phyloP scores from a whole-genome alignment of 2,797 vertebrate species.

The Mormyrus proboscirostris region DNA sequence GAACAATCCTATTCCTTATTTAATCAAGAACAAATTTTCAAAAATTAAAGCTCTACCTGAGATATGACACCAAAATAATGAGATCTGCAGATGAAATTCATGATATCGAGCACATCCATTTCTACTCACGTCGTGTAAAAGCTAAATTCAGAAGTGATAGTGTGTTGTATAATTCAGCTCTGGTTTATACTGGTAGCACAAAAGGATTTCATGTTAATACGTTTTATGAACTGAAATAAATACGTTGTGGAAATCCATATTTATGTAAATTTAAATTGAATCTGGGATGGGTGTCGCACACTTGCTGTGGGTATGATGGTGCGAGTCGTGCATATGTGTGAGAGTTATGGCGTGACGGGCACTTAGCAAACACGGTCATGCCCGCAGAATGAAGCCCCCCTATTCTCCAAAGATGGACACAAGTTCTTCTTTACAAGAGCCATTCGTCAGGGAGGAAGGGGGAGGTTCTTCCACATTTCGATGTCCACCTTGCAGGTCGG shows the following conservation, averaged over 20 bases:
- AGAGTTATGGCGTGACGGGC: background rate
- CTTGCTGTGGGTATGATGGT: background rate
- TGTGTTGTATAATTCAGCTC: background rate
- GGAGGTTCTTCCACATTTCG: slow-evolving; percentile 91
- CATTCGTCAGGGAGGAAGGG: slow-evolving; percentile 85
- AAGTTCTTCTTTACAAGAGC: slow-evolving; percentile 93
- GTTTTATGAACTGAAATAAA: background rate
- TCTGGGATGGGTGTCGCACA: background rate
- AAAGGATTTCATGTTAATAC: background rate
- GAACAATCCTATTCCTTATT: background rate
- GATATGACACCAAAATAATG: background rate
- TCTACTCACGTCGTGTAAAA: background rate
- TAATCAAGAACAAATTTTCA: background rate
- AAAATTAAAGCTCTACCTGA: background rate
- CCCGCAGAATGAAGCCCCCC: slow-evolving; percentile 81
- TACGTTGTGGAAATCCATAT: background rate
- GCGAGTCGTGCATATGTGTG: background rate
- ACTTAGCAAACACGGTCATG: background rate
- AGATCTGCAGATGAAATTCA: background rate
- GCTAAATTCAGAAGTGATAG: background rate
- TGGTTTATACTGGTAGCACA: background rate
- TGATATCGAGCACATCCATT: background rate
- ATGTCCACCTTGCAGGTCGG: slow-evolving; percentile 84
- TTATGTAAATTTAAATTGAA: slow-evolving; percentile 2
- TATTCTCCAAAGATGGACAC: slow-evolving; percentile 84